Percentiles rank a stretch among this genome's conserved stretches.
phyloP scores from a whole-genome alignment of 2,797 vertebrate genomes.

The Brachymystax lenok region DNA sequence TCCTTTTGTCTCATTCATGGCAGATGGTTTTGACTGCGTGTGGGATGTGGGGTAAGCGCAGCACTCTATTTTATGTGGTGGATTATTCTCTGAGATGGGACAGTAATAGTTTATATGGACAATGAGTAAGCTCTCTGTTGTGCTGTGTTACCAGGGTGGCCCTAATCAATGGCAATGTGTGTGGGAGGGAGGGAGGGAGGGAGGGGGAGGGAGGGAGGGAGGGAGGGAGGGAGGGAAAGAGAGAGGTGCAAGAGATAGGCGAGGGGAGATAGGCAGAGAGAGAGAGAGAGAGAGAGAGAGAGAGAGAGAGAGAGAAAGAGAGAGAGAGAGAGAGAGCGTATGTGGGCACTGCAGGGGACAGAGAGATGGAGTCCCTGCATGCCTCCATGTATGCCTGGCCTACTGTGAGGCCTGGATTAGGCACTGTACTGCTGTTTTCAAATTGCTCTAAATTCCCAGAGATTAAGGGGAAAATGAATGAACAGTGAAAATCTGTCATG shows the following conservation, averaged over 20 bases:
- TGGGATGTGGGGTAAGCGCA: slow-evolving; percentile 54
- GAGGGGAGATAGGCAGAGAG: slow-evolving; percentile 30
- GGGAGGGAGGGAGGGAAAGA: slow-evolving; percentile 7
- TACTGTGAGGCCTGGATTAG: slow-evolving; percentile 75
- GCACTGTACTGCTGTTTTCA: slow-evolving; percentile 66
- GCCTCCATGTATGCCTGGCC: neutral
- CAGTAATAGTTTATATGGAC: slow-evolving; percentile 64
- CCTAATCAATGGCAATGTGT: slow-evolving; percentile 13
- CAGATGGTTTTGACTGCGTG: slow-evolving; percentile 69
- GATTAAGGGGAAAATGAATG: slow-evolving; percentile 73
- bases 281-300: slow-evolving; percentile 34
- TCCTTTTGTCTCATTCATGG: slow-evolving; percentile 54
- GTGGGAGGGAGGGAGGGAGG: neutral
- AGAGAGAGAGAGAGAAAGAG: slow-evolving; percentile 12
- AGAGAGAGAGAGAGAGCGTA: slow-evolving; percentile 24
- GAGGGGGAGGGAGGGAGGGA: slow-evolving; percentile 18
- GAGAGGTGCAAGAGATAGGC: slow-evolving; percentile 21
- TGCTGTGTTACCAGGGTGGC: slow-evolving; percentile 32
- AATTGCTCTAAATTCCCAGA: slow-evolving; percentile 78
- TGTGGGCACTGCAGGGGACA: slow-evolving; percentile 6
- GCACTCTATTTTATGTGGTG: slow-evolving; percentile 59
- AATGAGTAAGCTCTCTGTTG: slow-evolving; percentile 58
- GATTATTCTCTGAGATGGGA: slow-evolving; percentile 63
- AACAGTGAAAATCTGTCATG: slow-evolving; percentile 29
- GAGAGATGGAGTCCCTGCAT: slow-evolving; percentile 41